A percentile compares a stretch with the other conserved stretches of the same genome.
phyloP scores from a whole-genome alignment of 2,888 invertebrate species.

The Drosophila picticornis region DNA sequence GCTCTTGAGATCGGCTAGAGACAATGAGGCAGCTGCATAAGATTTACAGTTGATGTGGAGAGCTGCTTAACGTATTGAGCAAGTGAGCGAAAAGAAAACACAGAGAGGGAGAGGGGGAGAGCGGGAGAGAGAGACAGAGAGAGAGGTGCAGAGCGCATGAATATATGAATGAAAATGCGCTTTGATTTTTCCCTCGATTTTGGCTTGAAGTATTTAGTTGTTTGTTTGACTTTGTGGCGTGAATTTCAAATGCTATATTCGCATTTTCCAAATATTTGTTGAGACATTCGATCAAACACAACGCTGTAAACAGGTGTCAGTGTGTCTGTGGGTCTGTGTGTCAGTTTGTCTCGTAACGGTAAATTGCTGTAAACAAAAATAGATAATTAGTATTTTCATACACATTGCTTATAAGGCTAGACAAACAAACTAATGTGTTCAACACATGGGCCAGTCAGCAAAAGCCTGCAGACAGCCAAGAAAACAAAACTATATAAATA shows the following conservation, averaged over 20 bases:
- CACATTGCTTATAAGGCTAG: constrained; percentile 9
- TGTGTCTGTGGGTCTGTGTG: constrained; percentile 44
- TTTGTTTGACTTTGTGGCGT: constrained; percentile 67
- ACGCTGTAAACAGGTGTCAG: constrained; percentile 67
- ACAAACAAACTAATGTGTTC: constrained; percentile 42
- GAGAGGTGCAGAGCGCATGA: constrained; percentile 8
- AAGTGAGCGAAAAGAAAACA: constrained; percentile 8
- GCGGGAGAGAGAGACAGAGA: constrained; percentile 2
- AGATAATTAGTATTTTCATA: constrained; percentile 35
- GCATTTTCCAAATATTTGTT: constrained; percentile 44
- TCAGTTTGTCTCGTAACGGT: constrained; percentile 22
- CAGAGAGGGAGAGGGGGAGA: constrained; percentile 5
- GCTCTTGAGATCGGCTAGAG: constrained; percentile 47
- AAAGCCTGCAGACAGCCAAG: constrained; percentile 23
- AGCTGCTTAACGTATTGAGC: constrained; percentile 15
- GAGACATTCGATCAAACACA: constrained; percentile 31
- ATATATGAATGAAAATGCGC: constrained; percentile 67
- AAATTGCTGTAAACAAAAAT: constrained; percentile 61
- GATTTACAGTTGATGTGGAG: constrained; percentile 31
- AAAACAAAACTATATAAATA: constrained; percentile 9
- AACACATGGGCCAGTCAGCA: constrained; percentile 40
- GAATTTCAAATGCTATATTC: constrained; percentile 51
- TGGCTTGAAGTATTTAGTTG: constrained; percentile 55
- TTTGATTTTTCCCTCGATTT: constrained; percentile 53
- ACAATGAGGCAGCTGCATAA: constrained; percentile 37